Evolutionary conservation across 2,888 invertebrate genomes (phyloP).

Genomic region (Drosophila lutescens): DNA sequence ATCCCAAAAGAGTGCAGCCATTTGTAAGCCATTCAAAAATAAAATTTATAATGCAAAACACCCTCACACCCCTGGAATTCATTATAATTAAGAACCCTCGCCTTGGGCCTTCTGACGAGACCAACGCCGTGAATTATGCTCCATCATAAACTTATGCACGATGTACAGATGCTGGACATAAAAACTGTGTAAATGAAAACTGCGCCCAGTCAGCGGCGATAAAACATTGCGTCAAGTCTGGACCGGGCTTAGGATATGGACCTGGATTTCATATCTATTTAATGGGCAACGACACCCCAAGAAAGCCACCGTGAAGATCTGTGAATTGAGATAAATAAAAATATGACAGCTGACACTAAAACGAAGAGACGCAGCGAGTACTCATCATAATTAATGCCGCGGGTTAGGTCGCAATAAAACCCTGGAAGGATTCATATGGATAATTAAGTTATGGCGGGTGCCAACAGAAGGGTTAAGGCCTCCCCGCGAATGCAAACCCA

Average conservation of each 20-base stretch:
- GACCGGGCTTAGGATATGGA: conserved; percentile 23
- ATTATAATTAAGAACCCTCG: conserved; percentile 30
- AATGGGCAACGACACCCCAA: conserved; percentile 52
- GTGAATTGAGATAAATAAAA: conserved; percentile 71
- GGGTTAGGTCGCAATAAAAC: conserved; percentile 61
- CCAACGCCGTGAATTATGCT: conserved; percentile 51
- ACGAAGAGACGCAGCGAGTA: conserved; percentile 38
- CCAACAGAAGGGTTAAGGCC: conserved; percentile 48
- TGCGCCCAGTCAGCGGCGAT: conserved; percentile 50
- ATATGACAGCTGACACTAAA: conserved; percentile 73
- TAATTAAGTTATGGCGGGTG: conserved; percentile 71
- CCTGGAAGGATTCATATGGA: conserved; percentile 72
- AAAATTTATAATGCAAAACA: conserved; percentile 15
- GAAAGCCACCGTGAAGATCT: conserved; percentile 66
- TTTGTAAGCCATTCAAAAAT: not conserved
- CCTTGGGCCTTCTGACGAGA: conserved; percentile 32
- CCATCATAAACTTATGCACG: conserved; percentile 68
- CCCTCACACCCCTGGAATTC: not conserved
- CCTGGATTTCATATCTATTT: conserved; percentile 64
- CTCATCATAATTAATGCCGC: conserved; percentile 72
- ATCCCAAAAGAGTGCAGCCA: not conserved
- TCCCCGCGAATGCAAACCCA: conserved; percentile 24
- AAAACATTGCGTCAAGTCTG: conserved; percentile 54
- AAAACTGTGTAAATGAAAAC: conserved; percentile 54
- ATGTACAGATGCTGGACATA: conserved; percentile 67